Evolutionary conservation across 2,888 invertebrate genomes (phyloP).

Genomic region (Diplolepis rosae): DNA sequence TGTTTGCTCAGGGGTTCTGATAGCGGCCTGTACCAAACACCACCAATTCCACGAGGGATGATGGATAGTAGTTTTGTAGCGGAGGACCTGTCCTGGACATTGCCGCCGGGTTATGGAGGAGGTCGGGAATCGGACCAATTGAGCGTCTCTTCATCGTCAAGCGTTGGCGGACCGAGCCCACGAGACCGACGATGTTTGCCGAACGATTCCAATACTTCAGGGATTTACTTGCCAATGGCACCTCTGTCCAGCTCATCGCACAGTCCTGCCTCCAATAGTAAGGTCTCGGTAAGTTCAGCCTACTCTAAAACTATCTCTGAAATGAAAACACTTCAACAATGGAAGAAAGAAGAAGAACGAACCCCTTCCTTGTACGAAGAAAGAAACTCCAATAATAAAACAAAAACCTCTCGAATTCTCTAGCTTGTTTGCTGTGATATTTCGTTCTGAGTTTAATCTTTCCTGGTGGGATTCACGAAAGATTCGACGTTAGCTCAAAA

Average conservation of each 20-base stretch:
- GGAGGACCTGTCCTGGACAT: constrained; percentile 75
- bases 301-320: background rate
- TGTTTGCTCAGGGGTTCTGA: constrained; percentile 76
- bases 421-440: constrained; percentile 19
- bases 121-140: constrained; percentile 78
- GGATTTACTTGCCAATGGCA: constrained; percentile 79
- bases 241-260: constrained; percentile 75
- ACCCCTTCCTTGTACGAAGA: background rate
- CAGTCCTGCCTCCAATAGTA: constrained; percentile 78
- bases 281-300: constrained; percentile 76
- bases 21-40: constrained; percentile 77
- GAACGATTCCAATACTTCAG: constrained; percentile 70
- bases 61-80: constrained; percentile 77
- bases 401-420: constrained; percentile 5
- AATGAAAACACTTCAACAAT: background rate
- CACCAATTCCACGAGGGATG: constrained; percentile 76
- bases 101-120: constrained; percentile 72
- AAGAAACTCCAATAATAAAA: constrained; percentile 6
- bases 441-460: background rate
- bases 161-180: constrained; percentile 76
- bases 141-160: constrained; percentile 79
- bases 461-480: background rate
- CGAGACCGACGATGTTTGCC: constrained; percentile 74
- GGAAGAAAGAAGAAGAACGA: background rate
- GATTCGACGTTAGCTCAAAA: background rate